Evolutionary conservation across 2,797 vertebrate species (phyloP).

Genomic region (Silurus aristotelis): DNA sequence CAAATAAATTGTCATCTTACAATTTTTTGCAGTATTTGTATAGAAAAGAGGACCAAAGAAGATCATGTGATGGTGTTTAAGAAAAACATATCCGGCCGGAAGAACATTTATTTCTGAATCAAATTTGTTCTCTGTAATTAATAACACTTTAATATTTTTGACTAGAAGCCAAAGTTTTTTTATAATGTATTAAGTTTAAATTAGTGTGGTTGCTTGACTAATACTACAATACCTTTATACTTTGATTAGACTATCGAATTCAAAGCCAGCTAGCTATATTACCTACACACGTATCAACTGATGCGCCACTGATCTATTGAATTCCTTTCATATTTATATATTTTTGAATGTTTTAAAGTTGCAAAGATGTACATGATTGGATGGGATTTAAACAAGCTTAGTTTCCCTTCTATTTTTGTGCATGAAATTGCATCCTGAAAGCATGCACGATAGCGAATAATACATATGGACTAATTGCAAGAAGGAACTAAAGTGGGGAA

Average conservation of each 20-base stretch:
- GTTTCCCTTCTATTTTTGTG: background rate
- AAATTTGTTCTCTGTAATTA: conserved; percentile 55
- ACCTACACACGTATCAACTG: background rate
- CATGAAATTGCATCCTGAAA: too few species aligned
- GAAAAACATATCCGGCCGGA: conserved; percentile 46
- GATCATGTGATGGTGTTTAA: background rate
- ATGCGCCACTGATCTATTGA: background rate
- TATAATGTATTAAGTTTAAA: background rate
- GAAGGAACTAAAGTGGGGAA: background rate
- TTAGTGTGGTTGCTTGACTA: background rate
- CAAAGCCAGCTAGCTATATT: background rate
- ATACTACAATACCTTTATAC: background rate
- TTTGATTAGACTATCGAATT: background rate
- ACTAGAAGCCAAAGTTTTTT: conserved; percentile 30
- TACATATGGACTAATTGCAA: background rate
- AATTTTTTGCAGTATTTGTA: too few species aligned
- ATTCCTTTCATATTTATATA: background rate
- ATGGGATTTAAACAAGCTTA: background rate
- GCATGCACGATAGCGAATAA: background rate
- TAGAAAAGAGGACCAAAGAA: background rate
- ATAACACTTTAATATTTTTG: conserved; percentile 56
- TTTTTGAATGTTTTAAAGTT: background rate
- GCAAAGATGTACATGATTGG: background rate
- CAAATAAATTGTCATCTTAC: too few species aligned
- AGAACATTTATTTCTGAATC: conserved; percentile 56